phyloP scores from a whole-genome alignment of 2,113 vertebrate species.

The Struthidea cinerea region DNA sequence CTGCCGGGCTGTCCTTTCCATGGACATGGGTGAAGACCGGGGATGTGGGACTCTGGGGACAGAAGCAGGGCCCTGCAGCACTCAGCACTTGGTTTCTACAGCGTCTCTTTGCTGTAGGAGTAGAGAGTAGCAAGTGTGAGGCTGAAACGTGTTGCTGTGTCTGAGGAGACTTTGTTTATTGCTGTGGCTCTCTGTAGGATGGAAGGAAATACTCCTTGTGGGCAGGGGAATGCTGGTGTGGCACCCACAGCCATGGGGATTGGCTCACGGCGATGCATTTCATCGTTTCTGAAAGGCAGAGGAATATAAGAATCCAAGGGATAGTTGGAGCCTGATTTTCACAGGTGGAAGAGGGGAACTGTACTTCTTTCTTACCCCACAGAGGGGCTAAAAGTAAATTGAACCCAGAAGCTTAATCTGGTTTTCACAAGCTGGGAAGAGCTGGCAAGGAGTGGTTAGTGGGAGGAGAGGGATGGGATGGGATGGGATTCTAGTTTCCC shows the following conservation, averaged over 20 bases:
- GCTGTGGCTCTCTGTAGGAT: neutral
- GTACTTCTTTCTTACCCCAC: neutral
- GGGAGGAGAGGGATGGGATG: neutral
- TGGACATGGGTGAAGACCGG: neutral
- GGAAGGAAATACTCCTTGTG: neutral
- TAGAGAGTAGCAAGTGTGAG: neutral
- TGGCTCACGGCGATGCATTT: neutral
- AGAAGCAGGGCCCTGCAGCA: neutral
- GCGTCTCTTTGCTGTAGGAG: neutral
- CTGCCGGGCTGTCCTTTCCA: neutral
- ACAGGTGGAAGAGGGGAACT: neutral
- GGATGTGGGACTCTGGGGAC: neutral
- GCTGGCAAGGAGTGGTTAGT: neutral
- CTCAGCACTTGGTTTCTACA: neutral
- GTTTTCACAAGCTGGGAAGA: neutral
- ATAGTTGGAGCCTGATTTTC: neutral
- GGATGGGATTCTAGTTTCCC: accelerated
- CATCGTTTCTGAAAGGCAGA: neutral
- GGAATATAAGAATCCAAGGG: neutral
- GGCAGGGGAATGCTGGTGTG: neutral
- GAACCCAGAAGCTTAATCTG: neutral
- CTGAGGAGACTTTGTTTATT: neutral
- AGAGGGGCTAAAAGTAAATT: neutral
- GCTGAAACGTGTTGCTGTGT: neutral
- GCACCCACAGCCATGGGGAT: neutral